Evolutionary conservation across 2,888 invertebrate genomes (phyloP).

Genomic region (Drosophila nr. medialis): DNA sequence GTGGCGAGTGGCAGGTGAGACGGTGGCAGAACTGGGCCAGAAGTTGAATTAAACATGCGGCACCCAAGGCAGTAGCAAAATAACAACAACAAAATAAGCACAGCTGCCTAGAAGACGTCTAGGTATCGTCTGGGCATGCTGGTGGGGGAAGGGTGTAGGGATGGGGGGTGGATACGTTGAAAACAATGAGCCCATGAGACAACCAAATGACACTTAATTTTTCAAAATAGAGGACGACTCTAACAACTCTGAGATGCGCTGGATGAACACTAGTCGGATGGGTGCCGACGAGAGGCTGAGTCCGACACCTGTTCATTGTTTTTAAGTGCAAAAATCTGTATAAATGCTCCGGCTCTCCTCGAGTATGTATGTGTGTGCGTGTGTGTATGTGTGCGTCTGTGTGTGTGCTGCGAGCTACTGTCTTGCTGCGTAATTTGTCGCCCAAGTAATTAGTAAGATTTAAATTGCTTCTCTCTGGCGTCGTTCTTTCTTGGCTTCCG

Average conservation of each 20-base stretch:
- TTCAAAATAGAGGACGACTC: constrained; percentile 65
- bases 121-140: constrained; percentile 1
- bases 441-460: constrained; percentile 83
- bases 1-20: neutral
- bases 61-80: constrained; percentile 34
- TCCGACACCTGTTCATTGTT: constrained; percentile 54
- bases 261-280: constrained; percentile 4
- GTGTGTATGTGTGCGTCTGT: constrained; percentile 10
- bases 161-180: constrained; percentile 29
- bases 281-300: constrained; percentile 2
- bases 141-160: too few species aligned
- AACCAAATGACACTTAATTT: constrained; percentile 75
- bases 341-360: constrained; percentile 12
- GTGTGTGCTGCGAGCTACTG: constrained; percentile 34
- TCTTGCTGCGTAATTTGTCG: constrained; percentile 80
- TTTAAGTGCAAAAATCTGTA: constrained; percentile 48
- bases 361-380: constrained; percentile 8
- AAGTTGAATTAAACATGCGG: constrained; percentile 56
- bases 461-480: constrained; percentile 80
- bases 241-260: constrained; percentile 4
- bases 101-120: constrained; percentile 33
- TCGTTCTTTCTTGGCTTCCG: constrained; percentile 26
- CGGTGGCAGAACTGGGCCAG: neutral
- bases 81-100: constrained; percentile 9
- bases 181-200: constrained; percentile 66